Evolutionary conservation across 1,140 invertebrate genomes (phyloP).

Genomic region (Probaryconus sp.): DNA sequence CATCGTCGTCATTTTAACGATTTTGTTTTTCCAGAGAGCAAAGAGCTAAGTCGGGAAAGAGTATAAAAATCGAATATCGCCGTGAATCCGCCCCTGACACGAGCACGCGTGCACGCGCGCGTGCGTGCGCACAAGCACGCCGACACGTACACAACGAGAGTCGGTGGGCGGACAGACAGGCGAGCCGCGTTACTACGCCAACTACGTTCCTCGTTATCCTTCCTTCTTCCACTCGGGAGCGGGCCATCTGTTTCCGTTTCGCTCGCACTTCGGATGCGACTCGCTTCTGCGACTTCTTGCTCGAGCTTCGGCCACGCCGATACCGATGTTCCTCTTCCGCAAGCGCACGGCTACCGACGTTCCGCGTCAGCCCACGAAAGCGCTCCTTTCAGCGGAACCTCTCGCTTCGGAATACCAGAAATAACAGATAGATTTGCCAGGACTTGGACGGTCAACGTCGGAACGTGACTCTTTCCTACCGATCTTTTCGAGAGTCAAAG

Average conservation of each 20-base stretch:
- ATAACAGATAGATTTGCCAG: no score
- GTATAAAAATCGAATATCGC: constrained; percentile 37
- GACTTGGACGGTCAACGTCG: no score
- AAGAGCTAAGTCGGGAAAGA: constrained; percentile 17
- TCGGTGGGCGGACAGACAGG: constrained; percentile 51
- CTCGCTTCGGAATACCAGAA: constrained; percentile 35
- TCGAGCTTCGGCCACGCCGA: constrained; percentile 34
- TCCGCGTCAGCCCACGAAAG: constrained; percentile 35
- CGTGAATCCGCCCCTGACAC: constrained; percentile 46
- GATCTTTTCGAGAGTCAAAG: constrained; percentile 3
- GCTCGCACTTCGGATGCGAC: constrained; percentile 44
- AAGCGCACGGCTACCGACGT: constrained; percentile 49
- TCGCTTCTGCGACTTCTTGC: constrained; percentile 42
- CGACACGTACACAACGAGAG: constrained; percentile 49
- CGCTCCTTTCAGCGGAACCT: constrained; percentile 14
- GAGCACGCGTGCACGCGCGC: constrained; percentile 68
- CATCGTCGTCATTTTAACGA: no score
- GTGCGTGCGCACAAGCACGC: constrained; percentile 66
- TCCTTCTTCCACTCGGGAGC: constrained; percentile 26
- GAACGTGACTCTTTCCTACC: constrained; percentile 37
- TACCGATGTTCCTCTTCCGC: constrained; percentile 70
- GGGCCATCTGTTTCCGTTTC: constrained; percentile 17
- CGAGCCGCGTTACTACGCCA: constrained; percentile 66
- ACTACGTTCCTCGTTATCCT: constrained; percentile 52
- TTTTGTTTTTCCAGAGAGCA: no score